These are phyloP conservation scores for Physella acuta DNA, from an alignment of 1,140 invertebrate genomes.

Conservation along the genomic window DNA sequence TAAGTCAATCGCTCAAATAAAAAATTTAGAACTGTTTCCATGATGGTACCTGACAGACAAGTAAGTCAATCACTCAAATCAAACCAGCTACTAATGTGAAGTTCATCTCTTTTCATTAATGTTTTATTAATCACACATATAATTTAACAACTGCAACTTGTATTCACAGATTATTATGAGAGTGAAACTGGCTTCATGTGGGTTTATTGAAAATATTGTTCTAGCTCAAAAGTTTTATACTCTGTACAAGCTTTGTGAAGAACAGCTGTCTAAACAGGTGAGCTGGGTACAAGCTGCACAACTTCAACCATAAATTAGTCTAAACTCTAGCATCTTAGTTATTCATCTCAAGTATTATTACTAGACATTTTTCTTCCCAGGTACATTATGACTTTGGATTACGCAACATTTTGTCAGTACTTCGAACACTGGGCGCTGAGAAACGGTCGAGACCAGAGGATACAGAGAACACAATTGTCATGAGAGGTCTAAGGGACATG, in stretches of 20 bases:
- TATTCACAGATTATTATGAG: constrained; percentile 54
- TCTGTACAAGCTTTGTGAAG: constrained; percentile 59
- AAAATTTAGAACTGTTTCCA: constrained; percentile 56
- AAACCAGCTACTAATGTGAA: no score
- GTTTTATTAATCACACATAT: no score
- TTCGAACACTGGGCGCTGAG: constrained; percentile 86
- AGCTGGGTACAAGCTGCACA: no score
- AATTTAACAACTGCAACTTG: neutral
- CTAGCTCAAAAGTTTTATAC: constrained; percentile 58
- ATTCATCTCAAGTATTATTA: no score
- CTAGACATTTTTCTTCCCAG: constrained; percentile 53
- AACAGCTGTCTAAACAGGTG: constrained; percentile 58
- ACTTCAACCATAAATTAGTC: no score
- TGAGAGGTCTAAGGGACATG: constrained; percentile 94
- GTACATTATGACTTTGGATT: constrained; percentile 97
- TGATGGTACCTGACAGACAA: constrained; percentile 63
- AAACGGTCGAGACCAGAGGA: constrained; percentile 88
- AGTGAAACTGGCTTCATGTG: constrained; percentile 57
- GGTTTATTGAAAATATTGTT: constrained; percentile 56
- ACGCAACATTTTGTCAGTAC: constrained; percentile 90
- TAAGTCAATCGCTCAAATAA: constrained; percentile 18
- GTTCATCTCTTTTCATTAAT: no score
- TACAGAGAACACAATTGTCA: constrained; percentile 92
- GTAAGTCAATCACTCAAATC: constrained; percentile 24
- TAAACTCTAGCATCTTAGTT: no score